Percentiles rank a stretch among this genome's conserved stretches.
Evolutionary conservation across 2,113 vertebrate genomes (phyloP).

Genomic region (Cricetomys ansorgei): DNA sequence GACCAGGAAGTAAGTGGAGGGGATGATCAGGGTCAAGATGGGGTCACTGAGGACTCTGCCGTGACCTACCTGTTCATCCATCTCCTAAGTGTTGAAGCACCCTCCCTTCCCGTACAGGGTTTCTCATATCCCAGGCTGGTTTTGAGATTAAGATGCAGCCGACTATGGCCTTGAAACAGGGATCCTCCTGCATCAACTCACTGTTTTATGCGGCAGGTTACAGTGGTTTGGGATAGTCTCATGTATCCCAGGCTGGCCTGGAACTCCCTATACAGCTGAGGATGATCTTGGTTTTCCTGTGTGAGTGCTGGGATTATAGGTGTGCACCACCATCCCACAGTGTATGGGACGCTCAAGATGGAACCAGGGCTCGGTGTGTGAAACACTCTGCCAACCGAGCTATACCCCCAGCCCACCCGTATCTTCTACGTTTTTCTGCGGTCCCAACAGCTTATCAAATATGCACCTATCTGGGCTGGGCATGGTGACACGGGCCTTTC

Average conservation of each 20-base stretch:
- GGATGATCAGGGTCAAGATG: neutral
- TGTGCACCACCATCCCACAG: neutral
- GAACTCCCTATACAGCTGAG: neutral
- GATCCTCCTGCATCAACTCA: neutral
- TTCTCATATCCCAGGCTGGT: neutral
- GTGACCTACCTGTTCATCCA: neutral
- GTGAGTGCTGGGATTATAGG: neutral
- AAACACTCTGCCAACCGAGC: neutral
- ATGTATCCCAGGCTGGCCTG: neutral
- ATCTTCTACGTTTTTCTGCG: neutral
- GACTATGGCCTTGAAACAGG: too few species aligned
- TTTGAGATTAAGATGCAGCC: too few species aligned
- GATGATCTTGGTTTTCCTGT: neutral
- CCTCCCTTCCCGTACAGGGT: neutral
- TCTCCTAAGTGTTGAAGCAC: neutral
- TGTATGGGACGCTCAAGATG: neutral
- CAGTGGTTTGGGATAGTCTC: neutral
- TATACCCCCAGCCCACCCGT: neutral
- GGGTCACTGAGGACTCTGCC: too few species aligned
- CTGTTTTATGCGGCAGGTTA: neutral
- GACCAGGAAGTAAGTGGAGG: neutral
- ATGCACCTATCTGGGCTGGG: neutral
- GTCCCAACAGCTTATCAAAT: neutral
- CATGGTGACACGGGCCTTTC: neutral
- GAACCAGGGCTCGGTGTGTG: neutral